Evolutionary conservation across 2,113 vertebrate genomes (phyloP).

Genomic region (Gracilinanus agilis): DNA sequence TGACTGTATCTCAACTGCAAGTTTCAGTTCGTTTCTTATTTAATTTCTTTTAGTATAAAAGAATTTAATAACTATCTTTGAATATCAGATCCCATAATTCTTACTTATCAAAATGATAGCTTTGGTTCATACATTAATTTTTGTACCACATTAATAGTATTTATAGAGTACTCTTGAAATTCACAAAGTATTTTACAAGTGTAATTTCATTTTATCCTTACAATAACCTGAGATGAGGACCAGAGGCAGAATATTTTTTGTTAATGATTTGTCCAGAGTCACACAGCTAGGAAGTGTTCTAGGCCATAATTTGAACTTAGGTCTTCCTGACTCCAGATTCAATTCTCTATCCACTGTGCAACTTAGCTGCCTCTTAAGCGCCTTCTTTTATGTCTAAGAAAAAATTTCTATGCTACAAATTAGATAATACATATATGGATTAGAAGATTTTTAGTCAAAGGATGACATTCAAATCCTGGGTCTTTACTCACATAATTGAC

Average conservation of each 20-base stretch:
- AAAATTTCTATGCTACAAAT: neutral
- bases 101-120: constrained; percentile 6
- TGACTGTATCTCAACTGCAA: constrained; percentile 23
- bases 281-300: neutral
- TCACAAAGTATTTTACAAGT: neutral
- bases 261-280: neutral
- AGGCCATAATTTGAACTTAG: neutral
- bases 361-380: neutral
- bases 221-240: neutral
- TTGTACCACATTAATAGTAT: neutral
- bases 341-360: neutral
- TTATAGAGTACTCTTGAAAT: neutral
- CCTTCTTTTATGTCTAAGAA: constrained; percentile 23
- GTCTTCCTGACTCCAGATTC: neutral
- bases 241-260: neutral
- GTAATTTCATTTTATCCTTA: neutral
- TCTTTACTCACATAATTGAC: neutral
- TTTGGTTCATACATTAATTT: constrained; percentile 8
- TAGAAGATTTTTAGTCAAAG: neutral
- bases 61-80: neutral
- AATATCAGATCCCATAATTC: neutral
- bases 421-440: neutral
- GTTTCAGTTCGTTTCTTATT: neutral
- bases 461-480: neutral
- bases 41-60: constrained; percentile 36